A percentile compares a stretch with the other conserved stretches of the same genome.
Conservation (phyloP, 2,888 invertebrate species). For the Herminia tarsipennalis region DNA sequence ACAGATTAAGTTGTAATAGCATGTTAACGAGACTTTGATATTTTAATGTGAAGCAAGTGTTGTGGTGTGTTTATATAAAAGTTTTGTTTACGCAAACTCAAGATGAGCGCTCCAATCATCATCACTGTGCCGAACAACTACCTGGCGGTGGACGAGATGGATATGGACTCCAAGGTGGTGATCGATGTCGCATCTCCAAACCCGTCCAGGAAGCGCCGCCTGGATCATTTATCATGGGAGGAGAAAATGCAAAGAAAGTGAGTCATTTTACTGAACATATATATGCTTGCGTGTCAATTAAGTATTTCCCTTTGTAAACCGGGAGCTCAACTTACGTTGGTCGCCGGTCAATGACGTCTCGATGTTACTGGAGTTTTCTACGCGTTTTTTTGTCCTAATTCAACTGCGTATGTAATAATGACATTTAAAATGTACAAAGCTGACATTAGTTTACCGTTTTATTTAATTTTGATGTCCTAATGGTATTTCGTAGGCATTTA, state of each 20-base stretch:
- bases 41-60: conserved; percentile 42
- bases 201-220: conserved; percentile 87
- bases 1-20: conserved; percentile 51
- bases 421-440: background rate
- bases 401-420: background rate
- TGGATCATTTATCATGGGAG: conserved; percentile 94
- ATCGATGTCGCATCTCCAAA: conserved; percentile 63
- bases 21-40: conserved; percentile 64
- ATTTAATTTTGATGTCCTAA: background rate
- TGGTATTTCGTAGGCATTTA: background rate
- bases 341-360: conserved; percentile 10
- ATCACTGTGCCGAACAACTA: conserved; percentile 82
- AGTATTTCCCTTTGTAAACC: conserved; percentile 17
- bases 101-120: conserved; percentile 82
- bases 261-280: conserved; percentile 65
- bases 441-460: no score
- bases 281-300: conserved; percentile 59
- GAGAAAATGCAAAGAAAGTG: conserved; percentile 95
- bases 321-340: conserved; percentile 34
- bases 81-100: conserved; percentile 50
- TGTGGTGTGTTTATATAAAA: conserved; percentile 54
- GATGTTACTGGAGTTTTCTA: conserved; percentile 13
- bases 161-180: conserved; percentile 64
- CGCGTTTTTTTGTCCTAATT: conserved; percentile 4
- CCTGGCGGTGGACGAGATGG: conserved; percentile 62